Conservation (phyloP, 2,797 vertebrate genomes). For the Sebastes vulpes region DNA sequence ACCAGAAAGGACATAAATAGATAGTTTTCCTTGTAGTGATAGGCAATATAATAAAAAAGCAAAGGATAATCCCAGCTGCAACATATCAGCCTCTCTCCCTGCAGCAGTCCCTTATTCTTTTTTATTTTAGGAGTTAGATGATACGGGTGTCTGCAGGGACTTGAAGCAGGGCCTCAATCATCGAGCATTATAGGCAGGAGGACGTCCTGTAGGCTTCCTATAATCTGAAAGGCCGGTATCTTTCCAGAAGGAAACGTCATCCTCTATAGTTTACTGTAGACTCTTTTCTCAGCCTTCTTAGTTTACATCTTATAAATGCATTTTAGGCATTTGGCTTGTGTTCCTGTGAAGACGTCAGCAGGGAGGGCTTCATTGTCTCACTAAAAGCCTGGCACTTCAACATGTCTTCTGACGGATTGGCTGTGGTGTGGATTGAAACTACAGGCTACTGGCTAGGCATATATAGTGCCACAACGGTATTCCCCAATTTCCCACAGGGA, state of each 20-base stretch:
- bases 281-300: slow-evolving; percentile 33
- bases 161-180: slow-evolving; percentile 22
- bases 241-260: slow-evolving; percentile 40
- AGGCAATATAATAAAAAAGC: neutral
- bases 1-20: neutral
- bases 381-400: slow-evolving; percentile 58
- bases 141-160: slow-evolving; percentile 32
- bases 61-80: slow-evolving; percentile 43
- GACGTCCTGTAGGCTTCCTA: slow-evolving; percentile 27
- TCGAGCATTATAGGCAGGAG: slow-evolving; percentile 19
- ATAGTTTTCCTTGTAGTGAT: neutral
- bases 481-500: slow-evolving; percentile 1
- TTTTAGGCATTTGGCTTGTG: slow-evolving; percentile 36
- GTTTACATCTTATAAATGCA: slow-evolving; percentile 46
- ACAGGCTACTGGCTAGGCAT: neutral
- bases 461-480: neutral
- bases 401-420: slow-evolving; percentile 48
- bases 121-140: slow-evolving; percentile 40
- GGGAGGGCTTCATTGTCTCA: slow-evolving; percentile 46
- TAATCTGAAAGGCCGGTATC: slow-evolving; percentile 13
- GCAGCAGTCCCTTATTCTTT: neutral
- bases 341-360: slow-evolving; percentile 24
- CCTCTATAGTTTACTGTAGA: slow-evolving; percentile 25
- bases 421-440: slow-evolving; percentile 23
- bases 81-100: slow-evolving; percentile 30